Conservation (phyloP, 2,888 invertebrate species). For the Saturnia japonica region DNA sequence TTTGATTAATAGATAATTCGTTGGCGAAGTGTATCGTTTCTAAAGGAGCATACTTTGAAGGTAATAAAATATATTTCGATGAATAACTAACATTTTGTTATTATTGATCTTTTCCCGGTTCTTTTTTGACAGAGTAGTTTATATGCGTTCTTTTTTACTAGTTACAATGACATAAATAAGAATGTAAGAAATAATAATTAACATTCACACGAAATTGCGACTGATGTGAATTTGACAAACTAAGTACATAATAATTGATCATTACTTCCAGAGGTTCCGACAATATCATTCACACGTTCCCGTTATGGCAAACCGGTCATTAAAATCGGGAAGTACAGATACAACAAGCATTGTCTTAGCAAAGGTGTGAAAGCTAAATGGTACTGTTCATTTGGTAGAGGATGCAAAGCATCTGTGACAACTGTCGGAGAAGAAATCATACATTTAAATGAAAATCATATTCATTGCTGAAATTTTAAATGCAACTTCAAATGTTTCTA, state of each 20-base stretch:
- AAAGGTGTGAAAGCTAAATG: slow-evolving; percentile 34
- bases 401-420: slow-evolving; percentile 37
- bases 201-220: background rate
- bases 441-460: slow-evolving; percentile 26
- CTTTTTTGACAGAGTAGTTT: too few relatives aligned
- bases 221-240: background rate
- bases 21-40: too few relatives aligned
- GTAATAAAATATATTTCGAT: too few relatives aligned
- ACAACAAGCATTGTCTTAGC: slow-evolving; percentile 32
- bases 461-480: slow-evolving; percentile 25
- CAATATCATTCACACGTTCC: slow-evolving; percentile 28
- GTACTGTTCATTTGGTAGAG: slow-evolving; percentile 35
- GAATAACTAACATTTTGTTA: too few relatives aligned
- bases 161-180: too few relatives aligned
- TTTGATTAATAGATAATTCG: too few relatives aligned
- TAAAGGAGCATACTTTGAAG: too few relatives aligned
- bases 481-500: background rate
- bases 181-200: too few relatives aligned
- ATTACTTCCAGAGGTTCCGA: slow-evolving; percentile 5
- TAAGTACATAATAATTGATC: background rate
- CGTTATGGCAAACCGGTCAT: slow-evolving; percentile 36
- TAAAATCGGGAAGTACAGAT: slow-evolving; percentile 32
- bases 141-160: too few relatives aligned
- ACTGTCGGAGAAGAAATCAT: slow-evolving; percentile 35
- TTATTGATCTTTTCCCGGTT: too few relatives aligned